Conservation (phyloP, 23 tunicate species). For the Aplidium turbinatum region DNA sequence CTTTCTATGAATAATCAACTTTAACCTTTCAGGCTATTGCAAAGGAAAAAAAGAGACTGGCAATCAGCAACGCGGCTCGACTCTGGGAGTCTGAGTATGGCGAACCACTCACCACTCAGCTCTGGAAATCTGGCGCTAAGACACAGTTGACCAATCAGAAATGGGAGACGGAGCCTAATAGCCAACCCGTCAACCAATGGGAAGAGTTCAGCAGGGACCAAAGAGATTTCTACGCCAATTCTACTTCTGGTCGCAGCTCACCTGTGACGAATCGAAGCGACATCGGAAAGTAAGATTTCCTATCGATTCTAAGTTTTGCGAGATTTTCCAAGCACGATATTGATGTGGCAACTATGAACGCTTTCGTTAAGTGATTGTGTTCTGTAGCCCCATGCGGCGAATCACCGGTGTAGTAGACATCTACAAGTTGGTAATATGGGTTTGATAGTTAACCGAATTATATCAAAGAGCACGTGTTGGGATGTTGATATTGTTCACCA, state of each 20-base stretch:
- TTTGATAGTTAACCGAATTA: too few relatives aligned
- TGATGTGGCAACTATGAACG: too few relatives aligned
- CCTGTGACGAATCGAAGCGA: slow-evolving; percentile 35
- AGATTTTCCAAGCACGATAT: too few relatives aligned
- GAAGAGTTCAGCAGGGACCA: background rate
- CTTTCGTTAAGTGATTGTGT: too few relatives aligned
- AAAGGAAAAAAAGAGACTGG: slow-evolving; percentile 83
- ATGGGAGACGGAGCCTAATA: background rate
- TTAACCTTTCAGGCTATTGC: slow-evolving; percentile 65
- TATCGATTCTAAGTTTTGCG: background rate
- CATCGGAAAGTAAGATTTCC: slow-evolving; percentile 13
- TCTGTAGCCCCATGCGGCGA: too few relatives aligned
- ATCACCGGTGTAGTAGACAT: too few relatives aligned
- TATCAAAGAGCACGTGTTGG: too few relatives aligned
- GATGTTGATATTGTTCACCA: too few relatives aligned
- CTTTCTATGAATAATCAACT: too few relatives aligned
- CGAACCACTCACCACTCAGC: background rate
- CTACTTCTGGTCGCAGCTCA: slow-evolving; percentile 15
- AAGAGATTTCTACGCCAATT: slow-evolving; percentile 6
- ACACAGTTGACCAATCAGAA: too few relatives aligned
- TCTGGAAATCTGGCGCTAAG: slow-evolving; percentile 2
- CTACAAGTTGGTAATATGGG: too few relatives aligned
- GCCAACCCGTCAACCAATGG: slow-evolving; percentile 18
- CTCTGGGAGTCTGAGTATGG: slow-evolving; percentile 84
- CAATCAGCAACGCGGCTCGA: slow-evolving; percentile 90